Evolutionary conservation across 2,888 invertebrate species (phyloP).

Genomic region (Nomada lathburiana): DNA sequence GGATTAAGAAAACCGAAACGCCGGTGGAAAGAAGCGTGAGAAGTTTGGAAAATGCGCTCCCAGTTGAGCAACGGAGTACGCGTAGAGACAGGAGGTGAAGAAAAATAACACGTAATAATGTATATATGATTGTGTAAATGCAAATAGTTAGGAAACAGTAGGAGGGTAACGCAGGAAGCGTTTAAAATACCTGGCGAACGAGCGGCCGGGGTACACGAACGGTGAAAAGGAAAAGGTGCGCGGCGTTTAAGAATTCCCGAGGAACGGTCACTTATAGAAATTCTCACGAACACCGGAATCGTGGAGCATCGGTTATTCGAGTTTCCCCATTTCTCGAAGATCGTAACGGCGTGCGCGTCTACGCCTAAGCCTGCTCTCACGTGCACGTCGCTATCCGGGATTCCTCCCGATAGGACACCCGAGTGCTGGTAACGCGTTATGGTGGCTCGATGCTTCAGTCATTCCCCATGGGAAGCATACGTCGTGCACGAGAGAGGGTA

Average conservation of each 20-base stretch:
- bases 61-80: background rate
- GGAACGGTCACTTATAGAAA: constrained; percentile 13
- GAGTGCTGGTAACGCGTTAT: constrained; percentile 56
- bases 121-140: background rate
- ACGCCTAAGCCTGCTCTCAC: constrained; percentile 23
- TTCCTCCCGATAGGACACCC: constrained; percentile 49
- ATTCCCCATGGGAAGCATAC: constrained; percentile 71
- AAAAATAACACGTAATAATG: background rate
- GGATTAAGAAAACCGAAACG: background rate
- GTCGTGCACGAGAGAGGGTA: constrained; percentile 34
- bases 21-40: background rate
- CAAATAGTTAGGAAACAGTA: background rate
- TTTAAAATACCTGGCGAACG: background rate
- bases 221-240: background rate
- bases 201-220: too few species aligned
- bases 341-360: constrained; percentile 24
- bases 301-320: constrained; percentile 8
- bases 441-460: constrained; percentile 57
- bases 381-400: constrained; percentile 44
- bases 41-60: background rate
- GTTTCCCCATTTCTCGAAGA: constrained; percentile 33
- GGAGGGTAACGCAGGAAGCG: background rate
- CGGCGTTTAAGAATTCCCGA: constrained; percentile 4
- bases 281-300: constrained; percentile 23
- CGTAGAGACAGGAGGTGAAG: too few species aligned